Evolutionary conservation across 2,797 vertebrate species (phyloP).

Genomic region (Epinephelus coioides): DNA sequence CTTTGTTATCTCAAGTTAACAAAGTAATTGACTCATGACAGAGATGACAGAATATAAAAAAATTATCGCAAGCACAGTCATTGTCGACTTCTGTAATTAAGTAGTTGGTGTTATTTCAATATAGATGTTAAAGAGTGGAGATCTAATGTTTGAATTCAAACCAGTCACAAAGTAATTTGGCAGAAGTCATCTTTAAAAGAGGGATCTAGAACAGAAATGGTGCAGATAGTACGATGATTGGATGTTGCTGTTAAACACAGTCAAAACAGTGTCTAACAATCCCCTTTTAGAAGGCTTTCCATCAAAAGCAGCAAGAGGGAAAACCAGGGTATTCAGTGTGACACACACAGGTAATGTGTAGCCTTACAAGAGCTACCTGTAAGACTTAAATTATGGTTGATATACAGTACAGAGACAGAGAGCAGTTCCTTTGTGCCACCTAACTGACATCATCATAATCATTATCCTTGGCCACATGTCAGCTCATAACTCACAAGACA

Average conservation of each 20-base stretch:
- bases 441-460: background rate
- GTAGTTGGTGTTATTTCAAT: too few species aligned
- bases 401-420: background rate
- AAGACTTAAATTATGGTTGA: background rate
- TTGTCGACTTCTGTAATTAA: too few species aligned
- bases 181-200: background rate
- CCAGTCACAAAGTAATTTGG: background rate
- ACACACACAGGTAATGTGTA: background rate
- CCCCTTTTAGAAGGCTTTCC: background rate
- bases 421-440: background rate
- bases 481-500: constrained; percentile 28
- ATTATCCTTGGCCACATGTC: constrained; percentile 8
- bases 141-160: background rate
- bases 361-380: too few species aligned
- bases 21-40: too few species aligned
- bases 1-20: too few species aligned
- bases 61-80: too few species aligned
- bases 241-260: background rate
- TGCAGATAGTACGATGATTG: background rate
- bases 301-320: background rate
- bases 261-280: background rate
- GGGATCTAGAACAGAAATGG: background rate
- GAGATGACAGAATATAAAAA: too few species aligned
- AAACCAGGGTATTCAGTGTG: background rate
- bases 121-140: background rate